Conservation (phyloP, 2,113 vertebrate genomes). For the Hippocampus comes region DNA sequence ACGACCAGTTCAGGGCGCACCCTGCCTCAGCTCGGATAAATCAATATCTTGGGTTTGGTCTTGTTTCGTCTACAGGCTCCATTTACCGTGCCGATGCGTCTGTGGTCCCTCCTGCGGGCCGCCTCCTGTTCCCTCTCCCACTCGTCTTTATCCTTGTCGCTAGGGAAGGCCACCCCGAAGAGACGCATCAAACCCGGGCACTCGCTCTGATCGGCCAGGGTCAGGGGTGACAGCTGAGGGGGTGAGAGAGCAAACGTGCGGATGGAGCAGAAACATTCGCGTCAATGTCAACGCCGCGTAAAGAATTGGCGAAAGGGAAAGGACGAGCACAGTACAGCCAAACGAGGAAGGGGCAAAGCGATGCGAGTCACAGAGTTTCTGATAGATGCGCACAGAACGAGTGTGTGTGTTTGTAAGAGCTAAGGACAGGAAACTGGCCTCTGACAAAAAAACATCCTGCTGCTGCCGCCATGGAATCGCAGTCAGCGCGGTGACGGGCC, state of each 20-base stretch:
- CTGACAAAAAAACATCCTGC: constrained; percentile 60
- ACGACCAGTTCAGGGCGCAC: no score
- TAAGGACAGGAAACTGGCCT: constrained; percentile 50
- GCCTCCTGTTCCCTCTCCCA: constrained; percentile 80
- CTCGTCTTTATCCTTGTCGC: constrained; percentile 47
- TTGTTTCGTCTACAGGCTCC: no score
- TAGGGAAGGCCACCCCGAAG: constrained; percentile 80
- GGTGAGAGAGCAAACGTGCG: background rate
- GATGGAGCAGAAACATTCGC: background rate
- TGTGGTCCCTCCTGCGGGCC: constrained; percentile 79
- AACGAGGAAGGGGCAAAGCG: constrained; percentile 18
- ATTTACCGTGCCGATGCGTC: constrained; percentile 82
- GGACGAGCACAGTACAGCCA: background rate
- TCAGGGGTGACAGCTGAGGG: constrained; percentile 70
- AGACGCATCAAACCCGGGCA: constrained; percentile 70
- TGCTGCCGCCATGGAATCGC: constrained; percentile 47
- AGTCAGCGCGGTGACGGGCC: constrained; percentile 36
- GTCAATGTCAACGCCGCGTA: constrained; percentile 11
- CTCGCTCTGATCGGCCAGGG: constrained; percentile 62
- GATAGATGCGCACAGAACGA: constrained; percentile 14
- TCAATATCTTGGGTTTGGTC: no score
- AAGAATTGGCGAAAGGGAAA: constrained; percentile 19
- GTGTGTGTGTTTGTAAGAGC: constrained; percentile 37
- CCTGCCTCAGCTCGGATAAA: no score
- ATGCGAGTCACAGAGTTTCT: constrained; percentile 17